Evolutionary conservation across 2,888 invertebrate genomes (phyloP).

Genomic region (Drosophila pegasa): DNA sequence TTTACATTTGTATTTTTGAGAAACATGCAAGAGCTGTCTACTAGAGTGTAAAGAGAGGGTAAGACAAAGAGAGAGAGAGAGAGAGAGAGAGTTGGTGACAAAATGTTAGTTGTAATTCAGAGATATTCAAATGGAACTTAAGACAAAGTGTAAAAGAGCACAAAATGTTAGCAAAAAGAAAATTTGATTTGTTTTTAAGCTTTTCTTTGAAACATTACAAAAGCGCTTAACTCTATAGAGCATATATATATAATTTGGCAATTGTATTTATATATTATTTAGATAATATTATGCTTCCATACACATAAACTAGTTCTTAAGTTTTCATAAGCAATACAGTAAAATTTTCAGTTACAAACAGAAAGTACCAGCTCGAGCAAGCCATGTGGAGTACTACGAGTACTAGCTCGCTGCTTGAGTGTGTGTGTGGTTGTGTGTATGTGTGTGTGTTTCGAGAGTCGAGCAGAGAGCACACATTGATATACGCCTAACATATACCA

Average conservation of each 20-base stretch:
- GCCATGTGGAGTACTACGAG: conserved; percentile 34
- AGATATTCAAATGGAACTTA: conserved; percentile 10
- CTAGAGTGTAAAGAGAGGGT: conserved; percentile 18
- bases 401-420: conserved; percentile 21
- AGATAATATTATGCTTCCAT: conserved; percentile 38
- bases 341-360: conserved; percentile 52
- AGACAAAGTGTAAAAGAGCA: conserved; percentile 32
- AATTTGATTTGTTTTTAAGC: conserved; percentile 33
- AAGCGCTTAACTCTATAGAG: conserved; percentile 63
- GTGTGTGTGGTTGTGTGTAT: conserved; percentile 20
- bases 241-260: conserved; percentile 12
- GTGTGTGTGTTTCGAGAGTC: conserved; percentile 29
- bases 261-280: conserved; percentile 22
- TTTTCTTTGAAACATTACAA: conserved; percentile 69
- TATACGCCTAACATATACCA: conserved; percentile 39
- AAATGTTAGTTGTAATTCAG: conserved; percentile 2
- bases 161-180: conserved; percentile 45
- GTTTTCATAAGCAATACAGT: conserved; percentile 58
- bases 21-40: conserved; percentile 37
- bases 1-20: conserved; percentile 2
- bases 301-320: conserved; percentile 48
- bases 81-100: conserved; percentile 11
- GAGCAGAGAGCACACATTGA: conserved; percentile 54
- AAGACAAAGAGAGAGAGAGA: conserved; percentile 5
- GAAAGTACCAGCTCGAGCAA: conserved; percentile 42